Evolutionary conservation across 2,113 vertebrate species (phyloP), one percentile per base, ranked within the genome.

Genomic region (Calypte anna): DNA sequence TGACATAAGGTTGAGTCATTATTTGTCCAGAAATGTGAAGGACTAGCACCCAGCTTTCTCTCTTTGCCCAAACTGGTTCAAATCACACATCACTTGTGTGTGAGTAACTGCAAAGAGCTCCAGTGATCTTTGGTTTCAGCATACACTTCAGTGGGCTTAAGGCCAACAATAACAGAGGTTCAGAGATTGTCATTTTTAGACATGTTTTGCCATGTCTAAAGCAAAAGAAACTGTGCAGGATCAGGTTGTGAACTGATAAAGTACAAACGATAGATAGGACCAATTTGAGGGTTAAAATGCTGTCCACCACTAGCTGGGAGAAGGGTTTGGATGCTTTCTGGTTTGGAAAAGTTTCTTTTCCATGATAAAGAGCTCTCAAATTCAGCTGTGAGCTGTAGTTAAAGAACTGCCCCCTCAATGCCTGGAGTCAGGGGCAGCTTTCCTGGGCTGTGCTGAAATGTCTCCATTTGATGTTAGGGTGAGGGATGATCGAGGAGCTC

Each of bases 321-420:
- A 91, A 76, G 23, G 3, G 18, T 74, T 90, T 74, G 61, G 19
- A 46, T 80, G 27, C 7, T 76, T 92, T 88, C 88, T 69, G 62
- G n/a, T 79, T 85, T 91, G 38, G 68, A 89, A 85, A 74, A 84
- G 17, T 58, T 83, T 88, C 22, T 88, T 92, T 77, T 87, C 83
- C n/a, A 64, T 79, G 66, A 94, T 78, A 91, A 94, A 90, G 36
- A 61, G n/a, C 40, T 86, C 90, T 81, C 64, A 88, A 58, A 80
- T 72, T 90, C 82, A 94, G 25, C 68, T 64, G 31, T 78, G 61
- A 87, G 63, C 22, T 85, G 33, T 22, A 80, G 33, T 75, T 95
- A 91, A 83, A 75, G 82, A 61, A 28, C 72, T 86, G 63, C 19
- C 50, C 50, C 80, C 31, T 83, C 67, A 83, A 81, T 48, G 82